A percentile compares a stretch with the other conserved stretches of the same genome.
phyloP scores from a whole-genome alignment of 2,888 invertebrate species.

The Notodonta dromedarius region DNA sequence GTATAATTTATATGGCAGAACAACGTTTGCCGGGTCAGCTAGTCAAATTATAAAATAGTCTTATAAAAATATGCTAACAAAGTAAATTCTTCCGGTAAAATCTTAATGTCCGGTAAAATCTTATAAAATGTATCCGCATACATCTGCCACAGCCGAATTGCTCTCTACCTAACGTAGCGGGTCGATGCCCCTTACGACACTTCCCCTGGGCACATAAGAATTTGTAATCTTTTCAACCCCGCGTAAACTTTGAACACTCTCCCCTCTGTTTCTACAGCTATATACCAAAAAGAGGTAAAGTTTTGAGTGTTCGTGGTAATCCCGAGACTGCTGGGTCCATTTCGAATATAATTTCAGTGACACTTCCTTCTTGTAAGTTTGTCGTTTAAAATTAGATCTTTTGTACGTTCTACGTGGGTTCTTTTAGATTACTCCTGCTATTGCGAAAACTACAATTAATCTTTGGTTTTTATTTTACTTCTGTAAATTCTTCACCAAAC shows the following conservation, averaged over 20 bases:
- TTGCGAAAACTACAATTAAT: too few relatives aligned
- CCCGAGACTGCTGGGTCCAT: not conserved
- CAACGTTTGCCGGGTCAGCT: too few relatives aligned
- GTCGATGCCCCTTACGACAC: slow-evolving; percentile 34
- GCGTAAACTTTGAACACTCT: slow-evolving; percentile 17
- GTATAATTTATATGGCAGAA: too few relatives aligned
- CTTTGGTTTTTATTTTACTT: not conserved
- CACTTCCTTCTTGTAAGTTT: not conserved
- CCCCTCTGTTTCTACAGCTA: not conserved
- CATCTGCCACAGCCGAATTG: not conserved
- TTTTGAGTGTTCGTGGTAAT: not conserved
- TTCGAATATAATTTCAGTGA: not conserved
- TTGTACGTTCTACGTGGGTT: not conserved
- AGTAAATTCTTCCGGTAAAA: too few relatives aligned
- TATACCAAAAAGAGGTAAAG: slow-evolving; percentile 2
- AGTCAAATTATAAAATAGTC: too few relatives aligned
- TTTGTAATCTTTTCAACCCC: slow-evolving; percentile 25
- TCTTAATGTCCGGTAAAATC: too few relatives aligned
- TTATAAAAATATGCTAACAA: too few relatives aligned
- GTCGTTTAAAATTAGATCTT: not conserved
- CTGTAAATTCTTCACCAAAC: slow-evolving; percentile 21
- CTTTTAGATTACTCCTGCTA: too few relatives aligned
- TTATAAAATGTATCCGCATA: not conserved
- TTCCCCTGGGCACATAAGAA: slow-evolving; percentile 33
- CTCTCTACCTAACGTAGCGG: slow-evolving; percentile 21